These are phyloP conservation scores for Lasioglossum villosulum DNA, from an alignment of 2,888 invertebrate species.

Conservation along the genomic window DNA sequence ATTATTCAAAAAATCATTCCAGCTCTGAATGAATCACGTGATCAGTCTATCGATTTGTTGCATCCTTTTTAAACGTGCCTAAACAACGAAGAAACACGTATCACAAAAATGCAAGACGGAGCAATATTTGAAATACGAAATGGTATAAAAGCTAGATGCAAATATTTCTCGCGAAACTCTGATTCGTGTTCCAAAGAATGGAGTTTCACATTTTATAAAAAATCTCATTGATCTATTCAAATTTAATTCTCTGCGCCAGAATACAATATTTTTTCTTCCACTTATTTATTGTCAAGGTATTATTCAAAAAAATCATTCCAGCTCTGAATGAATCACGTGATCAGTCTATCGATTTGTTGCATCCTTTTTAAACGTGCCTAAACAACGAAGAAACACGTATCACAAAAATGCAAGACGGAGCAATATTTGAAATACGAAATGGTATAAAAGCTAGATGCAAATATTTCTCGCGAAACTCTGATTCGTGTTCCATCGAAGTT, in stretches of 20 bases:
- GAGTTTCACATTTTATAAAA: too few relatives aligned
- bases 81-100: background rate
- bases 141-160: background rate
- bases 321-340: background rate
- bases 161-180: conserved; percentile 16
- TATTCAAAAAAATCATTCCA: background rate
- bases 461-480: conserved; percentile 15
- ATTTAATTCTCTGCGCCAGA: background rate
- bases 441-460: background rate
- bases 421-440: background rate
- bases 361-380: background rate
- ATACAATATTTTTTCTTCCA: too few relatives aligned
- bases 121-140: background rate
- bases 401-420: background rate
- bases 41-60: background rate
- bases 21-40: background rate
- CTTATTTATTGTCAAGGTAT: background rate
- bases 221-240: background rate
- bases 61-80: background rate
- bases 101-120: background rate
- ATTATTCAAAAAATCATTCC: background rate
- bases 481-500: conserved; percentile 27
- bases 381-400: background rate
- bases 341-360: background rate
- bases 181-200: conserved; percentile 22